Conservation (phyloP, 2,797 vertebrate species). For the Semaprochilodus insignis region DNA sequence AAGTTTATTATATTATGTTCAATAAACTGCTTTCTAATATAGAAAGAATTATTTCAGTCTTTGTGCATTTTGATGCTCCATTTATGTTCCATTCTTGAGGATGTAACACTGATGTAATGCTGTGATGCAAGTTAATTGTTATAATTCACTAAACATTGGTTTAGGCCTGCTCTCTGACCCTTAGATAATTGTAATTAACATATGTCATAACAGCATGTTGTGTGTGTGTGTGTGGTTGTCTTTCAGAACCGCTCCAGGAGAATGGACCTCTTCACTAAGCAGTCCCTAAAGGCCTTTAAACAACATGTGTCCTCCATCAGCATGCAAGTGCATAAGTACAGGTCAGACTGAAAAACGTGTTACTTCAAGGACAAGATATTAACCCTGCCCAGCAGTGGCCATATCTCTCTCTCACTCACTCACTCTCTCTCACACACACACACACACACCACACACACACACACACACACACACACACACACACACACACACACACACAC, state of each 20-base stretch:
- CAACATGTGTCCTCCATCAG: conserved; percentile 82
- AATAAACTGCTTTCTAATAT: too few relatives aligned
- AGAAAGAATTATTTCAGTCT: too few relatives aligned
- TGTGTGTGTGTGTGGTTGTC: conserved; percentile 33
- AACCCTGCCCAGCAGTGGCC: too few relatives aligned
- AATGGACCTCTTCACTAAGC: conserved; percentile 85
- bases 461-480: too few relatives aligned
- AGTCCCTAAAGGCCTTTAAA: conserved; percentile 81
- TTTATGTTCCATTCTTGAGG: neutral
- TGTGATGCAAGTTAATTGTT: neutral
- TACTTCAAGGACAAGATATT: neutral
- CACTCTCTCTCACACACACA: too few relatives aligned
- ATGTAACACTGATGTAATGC: neutral
- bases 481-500: too few relatives aligned
- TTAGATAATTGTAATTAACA: neutral
- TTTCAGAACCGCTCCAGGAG: conserved; percentile 80
- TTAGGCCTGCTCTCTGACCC: neutral
- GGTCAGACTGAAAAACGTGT: conserved; percentile 33
- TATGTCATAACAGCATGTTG: neutral
- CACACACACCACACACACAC: too few relatives aligned
- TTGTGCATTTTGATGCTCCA: neutral
- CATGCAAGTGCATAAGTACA: conserved; percentile 72
- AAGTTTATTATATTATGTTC: too few relatives aligned
- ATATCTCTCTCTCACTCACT: neutral
- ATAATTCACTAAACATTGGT: neutral